Percentiles rank a stretch among this genome's conserved stretches.
Evolutionary conservation across 2,888 invertebrate genomes (phyloP).

Genomic region (Hecatera dysodea): DNA sequence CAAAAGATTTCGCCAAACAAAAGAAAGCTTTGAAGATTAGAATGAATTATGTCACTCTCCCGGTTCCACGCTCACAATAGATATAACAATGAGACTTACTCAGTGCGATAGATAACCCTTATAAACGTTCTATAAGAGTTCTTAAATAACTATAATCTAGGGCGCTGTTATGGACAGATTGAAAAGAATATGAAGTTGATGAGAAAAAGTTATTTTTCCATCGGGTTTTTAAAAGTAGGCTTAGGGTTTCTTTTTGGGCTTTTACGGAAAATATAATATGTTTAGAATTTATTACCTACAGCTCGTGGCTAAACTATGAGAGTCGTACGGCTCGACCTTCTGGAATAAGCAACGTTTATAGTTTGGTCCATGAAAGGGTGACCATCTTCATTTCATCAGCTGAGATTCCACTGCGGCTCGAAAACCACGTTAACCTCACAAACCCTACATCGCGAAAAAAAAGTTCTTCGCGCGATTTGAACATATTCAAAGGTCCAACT

Average conservation of each 20-base stretch:
- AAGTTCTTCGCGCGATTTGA: too few relatives aligned
- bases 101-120: constrained; percentile 46
- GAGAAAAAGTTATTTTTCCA: background rate
- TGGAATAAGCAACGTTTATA: too few relatives aligned
- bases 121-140: constrained; percentile 38
- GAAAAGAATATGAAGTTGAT: background rate
- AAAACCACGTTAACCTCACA: too few relatives aligned
- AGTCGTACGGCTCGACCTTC: too few relatives aligned
- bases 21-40: constrained; percentile 61
- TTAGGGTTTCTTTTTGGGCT: background rate
- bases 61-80: constrained; percentile 55
- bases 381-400: too few relatives aligned
- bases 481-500: too few relatives aligned
- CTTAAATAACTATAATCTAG: constrained; percentile 51
- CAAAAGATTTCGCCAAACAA: constrained; percentile 51
- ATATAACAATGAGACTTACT: constrained; percentile 66
- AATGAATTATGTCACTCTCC: constrained; percentile 61
- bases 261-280: too few relatives aligned
- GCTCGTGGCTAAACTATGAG: too few relatives aligned
- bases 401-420: too few relatives aligned
- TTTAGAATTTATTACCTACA: too few relatives aligned
- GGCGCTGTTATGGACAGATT: constrained; percentile 3
- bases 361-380: too few relatives aligned
- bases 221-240: background rate
- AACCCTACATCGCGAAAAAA: too few relatives aligned